Conservation (phyloP, 2,113 vertebrate genomes). For the Solea solea region DNA sequence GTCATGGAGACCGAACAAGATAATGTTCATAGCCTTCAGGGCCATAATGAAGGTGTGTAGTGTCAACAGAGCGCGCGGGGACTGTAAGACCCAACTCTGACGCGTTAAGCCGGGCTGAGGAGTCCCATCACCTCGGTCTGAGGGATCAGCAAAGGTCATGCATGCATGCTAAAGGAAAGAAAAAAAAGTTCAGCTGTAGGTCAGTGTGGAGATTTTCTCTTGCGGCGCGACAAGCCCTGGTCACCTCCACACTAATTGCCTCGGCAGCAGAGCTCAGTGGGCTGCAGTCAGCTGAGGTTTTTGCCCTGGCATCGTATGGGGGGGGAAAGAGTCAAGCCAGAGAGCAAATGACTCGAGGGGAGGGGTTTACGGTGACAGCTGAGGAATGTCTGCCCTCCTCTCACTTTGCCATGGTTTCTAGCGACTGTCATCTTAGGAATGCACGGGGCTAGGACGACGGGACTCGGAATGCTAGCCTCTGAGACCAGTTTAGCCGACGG, state of each 20-base stretch:
- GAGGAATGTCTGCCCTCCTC: slow-evolving; percentile 85
- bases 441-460: slow-evolving; percentile 78
- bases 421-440: slow-evolving; percentile 88
- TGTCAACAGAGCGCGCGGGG: slow-evolving; percentile 54
- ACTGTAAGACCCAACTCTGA: slow-evolving; percentile 45
- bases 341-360: slow-evolving; percentile 44
- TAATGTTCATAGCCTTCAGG: slow-evolving; percentile 64
- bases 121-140: slow-evolving; percentile 28
- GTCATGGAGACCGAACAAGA: slow-evolving; percentile 69
- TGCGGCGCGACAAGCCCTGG: slow-evolving; percentile 40
- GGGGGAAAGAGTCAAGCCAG: slow-evolving; percentile 33
- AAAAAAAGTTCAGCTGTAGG: slow-evolving; percentile 62
- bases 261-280: slow-evolving; percentile 59
- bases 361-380: slow-evolving; percentile 85
- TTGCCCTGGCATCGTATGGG: slow-evolving; percentile 52
- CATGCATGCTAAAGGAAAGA: background rate
- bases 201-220: slow-evolving; percentile 52
- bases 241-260: slow-evolving; percentile 57
- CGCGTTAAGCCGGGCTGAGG: slow-evolving; percentile 30
- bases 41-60: slow-evolving; percentile 62
- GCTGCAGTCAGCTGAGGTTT: slow-evolving; percentile 55
- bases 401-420: slow-evolving; percentile 86
- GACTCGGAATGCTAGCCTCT: slow-evolving; percentile 85
- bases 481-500: slow-evolving; percentile 61
- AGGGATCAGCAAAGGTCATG: slow-evolving; percentile 1